Evolutionary conservation across 2,797 vertebrate genomes (phyloP).

Genomic region (Cuniculus paca): DNA sequence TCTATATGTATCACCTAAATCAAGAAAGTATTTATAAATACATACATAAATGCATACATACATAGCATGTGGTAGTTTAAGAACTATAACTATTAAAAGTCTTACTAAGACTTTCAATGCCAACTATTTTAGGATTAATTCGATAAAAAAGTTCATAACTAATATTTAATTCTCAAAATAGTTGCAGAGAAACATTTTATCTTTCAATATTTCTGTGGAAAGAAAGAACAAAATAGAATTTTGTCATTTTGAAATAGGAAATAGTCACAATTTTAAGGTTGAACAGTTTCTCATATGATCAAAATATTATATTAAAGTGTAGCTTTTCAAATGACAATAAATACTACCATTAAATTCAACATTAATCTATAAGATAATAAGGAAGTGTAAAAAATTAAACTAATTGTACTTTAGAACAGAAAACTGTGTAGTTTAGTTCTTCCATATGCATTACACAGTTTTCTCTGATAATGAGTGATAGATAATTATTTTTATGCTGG

Average conservation of each 20-base stretch:
- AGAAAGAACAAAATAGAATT: neutral
- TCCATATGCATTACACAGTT: conserved; percentile 63
- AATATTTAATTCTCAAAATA: neutral
- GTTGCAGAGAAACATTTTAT: neutral
- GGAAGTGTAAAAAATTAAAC: neutral
- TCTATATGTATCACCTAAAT: neutral
- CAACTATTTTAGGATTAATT: neutral
- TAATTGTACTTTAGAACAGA: conserved; percentile 43
- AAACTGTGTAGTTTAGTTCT: conserved; percentile 71
- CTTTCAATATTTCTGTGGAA: neutral
- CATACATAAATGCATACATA: neutral
- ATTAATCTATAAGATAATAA: neutral
- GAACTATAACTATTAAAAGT: neutral
- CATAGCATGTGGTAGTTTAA: neutral
- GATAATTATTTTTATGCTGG: conserved; percentile 53
- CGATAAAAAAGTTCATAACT: neutral
- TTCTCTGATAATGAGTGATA: conserved; percentile 12
- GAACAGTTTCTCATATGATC: neutral
- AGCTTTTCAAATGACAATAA: conserved; percentile 32
- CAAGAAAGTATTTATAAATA: neutral
- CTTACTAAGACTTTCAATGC: neutral
- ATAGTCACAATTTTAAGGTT: neutral
- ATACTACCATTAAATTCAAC: neutral
- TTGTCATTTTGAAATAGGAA: neutral
- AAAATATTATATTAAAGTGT: neutral